Conservation (phyloP, 1,140 invertebrate species). For the Trachelipus rathkii region DNA sequence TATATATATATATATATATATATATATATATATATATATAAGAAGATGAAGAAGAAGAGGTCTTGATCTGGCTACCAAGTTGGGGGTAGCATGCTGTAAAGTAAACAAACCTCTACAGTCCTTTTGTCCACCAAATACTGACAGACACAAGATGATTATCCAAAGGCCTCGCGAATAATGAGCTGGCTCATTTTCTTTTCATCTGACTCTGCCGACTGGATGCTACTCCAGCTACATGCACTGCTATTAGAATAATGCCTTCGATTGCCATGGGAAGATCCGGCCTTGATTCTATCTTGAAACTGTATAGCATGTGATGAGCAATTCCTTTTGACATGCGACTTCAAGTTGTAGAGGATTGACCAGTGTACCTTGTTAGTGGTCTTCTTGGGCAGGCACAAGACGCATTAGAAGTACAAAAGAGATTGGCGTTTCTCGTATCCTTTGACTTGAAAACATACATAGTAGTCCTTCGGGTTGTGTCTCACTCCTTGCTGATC, state of each 20-base stretch:
- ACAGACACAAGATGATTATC: conserved; percentile 17
- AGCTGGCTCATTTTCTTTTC: conserved; percentile 20
- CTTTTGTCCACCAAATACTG: conserved; percentile 26
- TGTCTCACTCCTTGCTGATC: no score
- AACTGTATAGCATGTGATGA: conserved; percentile 17
- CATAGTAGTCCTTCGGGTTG: no score
- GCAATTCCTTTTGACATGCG: not conserved
- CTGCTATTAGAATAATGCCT: conserved; percentile 20
- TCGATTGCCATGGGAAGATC: conserved; percentile 1
- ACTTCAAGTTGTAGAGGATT: conserved; percentile 13
- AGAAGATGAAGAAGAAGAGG: no score
- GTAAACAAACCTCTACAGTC: no score
- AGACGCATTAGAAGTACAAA: conserved; percentile 7
- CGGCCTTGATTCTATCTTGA: conserved; percentile 28
- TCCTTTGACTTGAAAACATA: no score
- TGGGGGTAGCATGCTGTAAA: no score
- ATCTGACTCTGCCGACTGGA: not conserved
- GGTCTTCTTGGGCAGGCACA: conserved; percentile 22
- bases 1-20: no score
- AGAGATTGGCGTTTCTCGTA: conserved; percentile 20
- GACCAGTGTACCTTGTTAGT: conserved; percentile 7
- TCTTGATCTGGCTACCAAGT: no score
- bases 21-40: no score
- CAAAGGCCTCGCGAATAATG: conserved; percentile 28
- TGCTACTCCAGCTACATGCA: conserved; percentile 19